These are phyloP conservation scores for Drosophila nasuta DNA, from an alignment of 1,140 invertebrate species.

Conservation along the genomic window DNA sequence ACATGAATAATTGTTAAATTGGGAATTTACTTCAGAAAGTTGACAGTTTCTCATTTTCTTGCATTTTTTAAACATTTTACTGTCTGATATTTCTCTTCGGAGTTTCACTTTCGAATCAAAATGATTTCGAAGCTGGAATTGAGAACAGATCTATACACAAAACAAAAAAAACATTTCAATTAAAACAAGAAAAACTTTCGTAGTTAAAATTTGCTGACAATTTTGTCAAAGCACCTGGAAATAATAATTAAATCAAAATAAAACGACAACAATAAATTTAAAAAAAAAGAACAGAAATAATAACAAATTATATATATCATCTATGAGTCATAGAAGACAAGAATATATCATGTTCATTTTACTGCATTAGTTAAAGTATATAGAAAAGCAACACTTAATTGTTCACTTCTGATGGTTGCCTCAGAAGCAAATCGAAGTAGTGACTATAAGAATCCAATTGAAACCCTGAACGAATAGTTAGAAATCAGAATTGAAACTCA, in stretches of 20 bases:
- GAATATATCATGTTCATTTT: constrained; percentile 34
- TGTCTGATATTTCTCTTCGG: background rate
- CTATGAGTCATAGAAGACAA: constrained; percentile 4
- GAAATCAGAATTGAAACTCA: constrained; percentile 24
- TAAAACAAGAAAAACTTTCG: constrained; percentile 5
- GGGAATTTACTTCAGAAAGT: background rate
- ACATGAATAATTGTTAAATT: background rate
- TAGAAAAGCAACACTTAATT: constrained; percentile 16
- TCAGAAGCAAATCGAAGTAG: background rate
- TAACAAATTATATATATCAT: constrained; percentile 25
- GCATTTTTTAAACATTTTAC: background rate
- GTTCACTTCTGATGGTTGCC: background rate
- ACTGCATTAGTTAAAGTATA: constrained; percentile 28
- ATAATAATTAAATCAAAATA: constrained; percentile 24
- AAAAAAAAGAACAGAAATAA: background rate
- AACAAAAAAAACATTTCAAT: background rate
- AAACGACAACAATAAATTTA: constrained; percentile 27
- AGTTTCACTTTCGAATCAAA: background rate
- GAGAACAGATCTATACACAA: background rate
- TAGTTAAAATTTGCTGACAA: constrained; percentile 27
- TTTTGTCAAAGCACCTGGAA: constrained; percentile 29
- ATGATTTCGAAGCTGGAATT: background rate
- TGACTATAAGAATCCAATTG: constrained; percentile 1
- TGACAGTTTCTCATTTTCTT: background rate
- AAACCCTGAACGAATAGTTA: constrained; percentile 25